Evolutionary conservation across 2,888 invertebrate genomes (phyloP), one percentile per base, ranked within the genome.

Genomic region (Drosophila hamatofila): DNA sequence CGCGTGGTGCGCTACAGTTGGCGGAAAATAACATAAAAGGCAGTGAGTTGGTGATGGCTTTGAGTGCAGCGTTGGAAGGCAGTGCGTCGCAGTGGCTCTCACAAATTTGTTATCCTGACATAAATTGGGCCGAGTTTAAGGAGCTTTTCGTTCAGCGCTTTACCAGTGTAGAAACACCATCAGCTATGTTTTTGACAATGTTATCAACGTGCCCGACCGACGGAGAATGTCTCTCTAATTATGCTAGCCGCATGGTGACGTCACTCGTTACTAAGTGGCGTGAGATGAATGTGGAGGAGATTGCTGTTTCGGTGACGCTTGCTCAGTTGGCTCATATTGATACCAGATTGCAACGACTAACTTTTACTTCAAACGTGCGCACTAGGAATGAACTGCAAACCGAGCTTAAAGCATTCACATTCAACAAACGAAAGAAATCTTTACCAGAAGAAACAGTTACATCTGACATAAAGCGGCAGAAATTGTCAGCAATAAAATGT

Each of bases 341-440:
- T 49, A 58, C 7, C 62, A 49, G 68, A 52, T 46, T 68, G 39
- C 63, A 66, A 23, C 60, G 52, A 16, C n/a, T 58, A 23, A 46
- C 44, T 3, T 62, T 56, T 44, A 58, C 35, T 51, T 64, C 48
- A 57, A 58, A 58, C 42, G 8, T 42, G 41, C 18, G 18, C 41
- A 42, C 11, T 1, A 42, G 39, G n/a, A n/a, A n/a, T 39, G 7
- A 39, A 7, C n/a, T 39, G 2, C 37, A 39, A n/a, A n/a, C n/a
- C 37, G 37, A 39, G 37, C 7, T 39, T n/a, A 39, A 39, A 39
- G 37, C n/a, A n/a, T 39, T 39, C 16, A 39, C 37, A 39, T 39
- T 39, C n/a, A 39, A 39, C 7, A n/a, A 39, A 39, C 16, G 37
- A 8, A 39, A 39, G 37, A 39, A 39, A 39, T 39, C 39, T n/a